A percentile compares a stretch with the other conserved stretches of the same genome.
phyloP scores from a whole-genome alignment of 2,113 vertebrate species.

The Platichthys stellatus region DNA sequence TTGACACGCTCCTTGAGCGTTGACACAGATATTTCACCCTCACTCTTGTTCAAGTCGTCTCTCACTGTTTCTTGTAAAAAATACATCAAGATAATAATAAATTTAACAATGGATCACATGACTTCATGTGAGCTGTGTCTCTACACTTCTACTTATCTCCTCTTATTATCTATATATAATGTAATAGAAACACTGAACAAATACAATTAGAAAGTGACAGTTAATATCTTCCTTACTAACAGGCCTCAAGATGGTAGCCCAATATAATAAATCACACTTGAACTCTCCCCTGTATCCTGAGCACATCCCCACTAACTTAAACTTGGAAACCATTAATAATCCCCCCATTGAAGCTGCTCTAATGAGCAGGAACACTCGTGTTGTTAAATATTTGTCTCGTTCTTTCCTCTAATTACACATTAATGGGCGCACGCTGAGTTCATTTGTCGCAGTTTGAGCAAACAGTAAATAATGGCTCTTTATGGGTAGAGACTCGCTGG shows the following conservation, averaged over 20 bases:
- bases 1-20: too few species aligned
- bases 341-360: constrained; percentile 34
- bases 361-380: constrained; percentile 57
- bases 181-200: background rate
- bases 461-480: constrained; percentile 70
- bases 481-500: constrained; percentile 47
- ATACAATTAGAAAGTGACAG: background rate
- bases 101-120: too few species aligned
- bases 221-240: background rate
- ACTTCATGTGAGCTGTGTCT: background rate
- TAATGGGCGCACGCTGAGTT: constrained; percentile 70
- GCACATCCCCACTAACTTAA: constrained; percentile 12
- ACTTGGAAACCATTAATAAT: constrained; percentile 48
- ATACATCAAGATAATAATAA: too few species aligned
- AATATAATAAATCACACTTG: constrained; percentile 19
- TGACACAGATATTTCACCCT: too few species aligned
- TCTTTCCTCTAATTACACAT: constrained; percentile 76
- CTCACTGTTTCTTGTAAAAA: too few species aligned
- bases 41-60: too few species aligned
- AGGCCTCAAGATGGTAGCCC: background rate
- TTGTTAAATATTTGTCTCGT: constrained; percentile 71
- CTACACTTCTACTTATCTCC: background rate
- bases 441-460: constrained; percentile 66
- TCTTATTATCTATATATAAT: background rate
- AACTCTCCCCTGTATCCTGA: constrained; percentile 18